Base-by-base conservation (phyloP, 2,888 invertebrate genomes). In the Heliconius ethilla region DNA sequence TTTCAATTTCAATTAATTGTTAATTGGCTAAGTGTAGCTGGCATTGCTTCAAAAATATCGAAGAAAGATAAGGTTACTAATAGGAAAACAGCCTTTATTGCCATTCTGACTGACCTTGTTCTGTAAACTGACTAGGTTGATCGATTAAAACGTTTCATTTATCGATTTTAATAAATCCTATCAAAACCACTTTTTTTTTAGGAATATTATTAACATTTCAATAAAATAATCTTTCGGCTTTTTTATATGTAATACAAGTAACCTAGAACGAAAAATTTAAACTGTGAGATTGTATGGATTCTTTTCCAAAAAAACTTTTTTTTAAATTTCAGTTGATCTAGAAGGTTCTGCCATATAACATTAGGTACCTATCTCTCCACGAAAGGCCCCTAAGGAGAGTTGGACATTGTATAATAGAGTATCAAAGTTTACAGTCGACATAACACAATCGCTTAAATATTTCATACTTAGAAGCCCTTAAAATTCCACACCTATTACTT, bases 401-500 rank as follows among this genome's bases (percentile, higher is more conserved):
- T 63, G 25, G 13, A 63, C 11, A 63, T 25, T 40, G 40, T 67
- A 25, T 40, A 67, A 40, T 7, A 67, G 13, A 66, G 29, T 27
- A 72, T 55, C 33, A 72, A 72, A 70, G 33, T 59, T 59, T 29
- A 15, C 33, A 72, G 33, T 72, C n/a, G 70, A 67, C 10, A 72
- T 59, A 72, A 33, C 55, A 72, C 33, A 59, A 55, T 72, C 70
- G 55, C 55, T 72, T 72, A 72, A 72, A 72, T 72, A 55, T 72
- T 72, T 72, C 29, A 72, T 72, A 72, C 72, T 72, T 72, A 72
- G 72, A 72, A 72, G 72, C 72, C 72, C 29, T 59, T 72, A 59
- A 72, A 72, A 72, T 72, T 72, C 55, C 59, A 33, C 72, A 55
- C 59, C 59, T 72, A 72, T 72, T 72, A 72, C 70, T 59, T 33